A percentile compares a stretch with the other conserved stretches of the same genome.
Conservation (phyloP, 2,888 invertebrate genomes). For the Palloptera scutellata region DNA sequence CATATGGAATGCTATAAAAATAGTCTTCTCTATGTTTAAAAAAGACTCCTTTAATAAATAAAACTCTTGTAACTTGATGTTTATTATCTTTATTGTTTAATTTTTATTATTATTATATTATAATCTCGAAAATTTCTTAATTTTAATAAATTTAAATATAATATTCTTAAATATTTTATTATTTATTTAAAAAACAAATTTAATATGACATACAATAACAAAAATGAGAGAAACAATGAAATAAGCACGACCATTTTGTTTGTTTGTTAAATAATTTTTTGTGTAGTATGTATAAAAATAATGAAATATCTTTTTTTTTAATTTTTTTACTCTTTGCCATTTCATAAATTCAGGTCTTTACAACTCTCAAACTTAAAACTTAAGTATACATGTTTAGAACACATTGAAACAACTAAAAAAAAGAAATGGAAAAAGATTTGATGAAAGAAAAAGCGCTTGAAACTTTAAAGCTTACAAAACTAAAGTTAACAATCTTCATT, state of each 20-base stretch:
- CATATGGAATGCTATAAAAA: no score
- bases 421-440: conserved; percentile 6
- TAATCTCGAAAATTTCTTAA: conserved; percentile 10
- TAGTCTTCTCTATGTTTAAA: no score
- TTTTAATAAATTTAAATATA: background rate
- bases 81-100: background rate
- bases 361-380: conserved; percentile 32
- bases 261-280: no score
- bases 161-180: background rate
- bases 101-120: background rate
- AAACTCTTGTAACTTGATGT: no score
- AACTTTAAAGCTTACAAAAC: conserved; percentile 10
- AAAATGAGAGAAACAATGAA: no score
- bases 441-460: background rate
- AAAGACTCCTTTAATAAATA: no score
- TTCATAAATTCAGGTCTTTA: conserved; percentile 33
- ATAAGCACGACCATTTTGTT: no score
- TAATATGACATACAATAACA: background rate
- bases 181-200: background rate
- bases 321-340: background rate
- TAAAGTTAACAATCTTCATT: background rate
- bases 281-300: background rate
- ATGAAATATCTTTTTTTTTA: background rate
- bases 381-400: background rate
- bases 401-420: background rate